Evolutionary conservation across 2,113 vertebrate genomes (phyloP), one percentile per base, ranked within the genome.

Genomic region (Anser brachyrhynchus): DNA sequence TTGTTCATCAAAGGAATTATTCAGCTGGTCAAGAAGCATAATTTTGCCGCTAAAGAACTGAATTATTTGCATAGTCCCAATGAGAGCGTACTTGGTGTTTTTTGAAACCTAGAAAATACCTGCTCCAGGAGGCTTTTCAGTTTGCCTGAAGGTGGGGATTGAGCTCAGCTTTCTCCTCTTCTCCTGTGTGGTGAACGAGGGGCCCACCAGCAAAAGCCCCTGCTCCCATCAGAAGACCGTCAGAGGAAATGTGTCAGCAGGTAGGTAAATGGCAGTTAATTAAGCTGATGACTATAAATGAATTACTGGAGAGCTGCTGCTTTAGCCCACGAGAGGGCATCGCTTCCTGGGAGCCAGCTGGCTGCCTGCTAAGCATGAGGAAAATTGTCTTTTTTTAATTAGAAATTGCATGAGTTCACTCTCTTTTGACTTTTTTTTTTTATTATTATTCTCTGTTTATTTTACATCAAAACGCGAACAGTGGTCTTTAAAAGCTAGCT

Each of bases 301-400:
- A 28, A 20, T 2, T 33, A 14, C 14, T 6, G 46, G 59, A 49
- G 11, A 91, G 64, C 46, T 89, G 92, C 94, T 52, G 9, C 80
- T 29, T 41, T 4, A 91, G 69, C 84, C 90, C 94, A 77, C 87
- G 35, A 94, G 92, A 89, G 95, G 95, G 92, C 95, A 91, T n/a
- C 18, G 64, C 84, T 90, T 10, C 20, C 79, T 13, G 1, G 37
- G 33, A 41, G 35, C 62, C 1, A 51, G 33, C 75, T 14, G 59
- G 9, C 46, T 49, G n/a, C 13, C 6, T 3, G 49, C 4, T 4
- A 4, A 5, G 0, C 13, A 7, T 2, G 49, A 39, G 39, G 13
- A 43, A 35, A 75, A 29, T 19, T 13, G 21, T 14, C 12, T 2
- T 1, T 9, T 25, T 57, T 61, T 2, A 6, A 31, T 9, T 1